Evolutionary conservation across 2,113 vertebrate species (phyloP).

Genomic region (Alethe diademata): DNA sequence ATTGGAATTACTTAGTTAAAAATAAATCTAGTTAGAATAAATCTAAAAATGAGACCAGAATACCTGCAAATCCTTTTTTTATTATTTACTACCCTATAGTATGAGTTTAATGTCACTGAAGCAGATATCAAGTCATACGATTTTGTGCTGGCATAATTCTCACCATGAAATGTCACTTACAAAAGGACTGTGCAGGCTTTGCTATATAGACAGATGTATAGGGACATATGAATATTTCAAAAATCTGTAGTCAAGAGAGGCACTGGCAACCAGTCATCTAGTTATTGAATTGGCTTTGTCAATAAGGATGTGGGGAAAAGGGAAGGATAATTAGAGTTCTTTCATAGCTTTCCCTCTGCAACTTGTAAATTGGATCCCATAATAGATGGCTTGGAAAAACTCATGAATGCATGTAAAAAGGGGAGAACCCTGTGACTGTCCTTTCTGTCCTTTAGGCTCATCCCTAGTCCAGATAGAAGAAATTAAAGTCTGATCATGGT

Average conservation of each 20-base stretch:
- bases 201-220: slow-evolving; percentile 62
- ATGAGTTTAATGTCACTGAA: slow-evolving; percentile 16
- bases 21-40: not conserved
- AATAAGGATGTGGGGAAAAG: slow-evolving; percentile 56
- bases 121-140: slow-evolving; percentile 45
- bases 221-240: slow-evolving; percentile 64
- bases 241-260: slow-evolving; percentile 67
- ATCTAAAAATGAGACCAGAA: not conserved
- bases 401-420: slow-evolving; percentile 5
- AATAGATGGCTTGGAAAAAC: slow-evolving; percentile 48
- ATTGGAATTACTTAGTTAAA: not conserved
- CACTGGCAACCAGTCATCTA: slow-evolving; percentile 66
- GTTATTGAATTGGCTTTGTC: slow-evolving; percentile 64
- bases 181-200: slow-evolving; percentile 50
- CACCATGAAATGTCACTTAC: slow-evolving; percentile 55
- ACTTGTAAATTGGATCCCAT: slow-evolving; percentile 56
- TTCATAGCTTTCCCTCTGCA: slow-evolving; percentile 62
- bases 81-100: not conserved
- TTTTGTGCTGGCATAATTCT: slow-evolving; percentile 56
- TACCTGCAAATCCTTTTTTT: not conserved
- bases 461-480: not conserved
- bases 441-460: slow-evolving; percentile 29
- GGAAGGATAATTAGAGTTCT: slow-evolving; percentile 62
- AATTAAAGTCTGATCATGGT: not conserved
- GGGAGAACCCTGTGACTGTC: not conserved